Conservation (phyloP, 2,888 invertebrate species). For the Zaprionus obscuricornis region DNA sequence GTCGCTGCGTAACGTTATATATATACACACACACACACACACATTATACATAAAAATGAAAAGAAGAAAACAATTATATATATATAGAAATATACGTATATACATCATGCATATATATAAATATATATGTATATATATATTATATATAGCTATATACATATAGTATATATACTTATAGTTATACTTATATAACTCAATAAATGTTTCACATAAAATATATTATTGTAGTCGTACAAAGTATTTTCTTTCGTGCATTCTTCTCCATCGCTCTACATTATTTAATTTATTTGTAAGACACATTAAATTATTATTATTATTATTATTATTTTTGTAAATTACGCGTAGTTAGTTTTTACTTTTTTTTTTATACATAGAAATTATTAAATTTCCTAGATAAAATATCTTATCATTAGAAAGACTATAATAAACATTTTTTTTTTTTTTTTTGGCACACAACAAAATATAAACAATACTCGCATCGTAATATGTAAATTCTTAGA, state of each 20-base stretch:
- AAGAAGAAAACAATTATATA: conserved; percentile 37
- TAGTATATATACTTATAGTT: conserved; percentile 15
- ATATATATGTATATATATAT: conserved; percentile 10
- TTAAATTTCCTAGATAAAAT: conserved; percentile 24
- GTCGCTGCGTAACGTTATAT: conserved; percentile 50
- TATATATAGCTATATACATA: conserved; percentile 4
- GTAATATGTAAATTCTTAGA: conserved; percentile 32
- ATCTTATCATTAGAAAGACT: conserved; percentile 21
- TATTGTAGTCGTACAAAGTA: conserved; percentile 52
- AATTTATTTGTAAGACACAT: conserved; percentile 22
- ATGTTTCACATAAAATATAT: conserved; percentile 73
- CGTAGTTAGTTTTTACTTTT: conserved; percentile 48
- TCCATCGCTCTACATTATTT: conserved; percentile 15
- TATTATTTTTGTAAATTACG: conserved; percentile 25
- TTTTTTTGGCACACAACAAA: conserved; percentile 16
- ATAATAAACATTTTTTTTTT: neutral
- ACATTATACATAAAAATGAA: conserved; percentile 37
- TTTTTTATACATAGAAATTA: conserved; percentile 15
- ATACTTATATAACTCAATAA: conserved; percentile 62
- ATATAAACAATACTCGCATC: conserved; percentile 6
- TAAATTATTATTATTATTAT: conserved; percentile 15
- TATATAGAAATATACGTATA: conserved; percentile 17
- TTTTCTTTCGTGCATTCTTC: conserved; percentile 34
- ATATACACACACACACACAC: conserved; percentile 7
- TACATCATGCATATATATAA: conserved; percentile 36